phyloP scores from a whole-genome alignment of 2,113 vertebrate species.

The Drymodes brunneopygia region DNA sequence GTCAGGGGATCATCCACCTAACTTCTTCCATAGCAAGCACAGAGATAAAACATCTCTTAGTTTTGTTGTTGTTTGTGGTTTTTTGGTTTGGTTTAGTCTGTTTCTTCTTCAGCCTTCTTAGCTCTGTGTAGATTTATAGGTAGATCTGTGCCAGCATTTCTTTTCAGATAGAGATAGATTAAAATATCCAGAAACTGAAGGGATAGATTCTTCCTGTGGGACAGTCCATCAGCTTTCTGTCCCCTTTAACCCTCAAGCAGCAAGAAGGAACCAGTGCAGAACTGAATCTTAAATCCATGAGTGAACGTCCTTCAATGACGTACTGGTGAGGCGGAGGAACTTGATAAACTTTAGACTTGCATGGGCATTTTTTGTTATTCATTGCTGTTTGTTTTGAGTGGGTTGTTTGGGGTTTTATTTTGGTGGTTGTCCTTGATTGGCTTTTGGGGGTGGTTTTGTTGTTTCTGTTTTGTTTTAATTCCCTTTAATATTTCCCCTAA shows the following conservation, averaged over 20 bases:
- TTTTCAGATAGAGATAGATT: background rate
- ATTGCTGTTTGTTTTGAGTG: background rate
- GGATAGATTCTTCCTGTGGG: background rate
- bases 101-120: background rate
- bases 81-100: background rate
- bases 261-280: background rate
- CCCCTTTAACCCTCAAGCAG: background rate
- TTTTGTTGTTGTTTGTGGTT: background rate
- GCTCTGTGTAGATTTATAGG: background rate
- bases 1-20: background rate
- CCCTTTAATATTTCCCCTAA: slow-evolving; percentile 28
- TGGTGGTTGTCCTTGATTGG: background rate
- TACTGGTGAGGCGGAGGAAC: background rate
- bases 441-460: background rate
- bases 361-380: background rate
- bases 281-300: background rate
- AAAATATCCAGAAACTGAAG: background rate
- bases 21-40: background rate
- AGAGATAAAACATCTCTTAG: background rate
- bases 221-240: background rate
- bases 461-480: background rate
- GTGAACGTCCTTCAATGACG: background rate
- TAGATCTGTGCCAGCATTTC: background rate
- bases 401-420: background rate
- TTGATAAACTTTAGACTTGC: background rate